A percentile compares a stretch with the other conserved stretches of the same genome.
phyloP scores from a whole-genome alignment of 2,888 invertebrate species.

The Antheraea assamensis region DNA sequence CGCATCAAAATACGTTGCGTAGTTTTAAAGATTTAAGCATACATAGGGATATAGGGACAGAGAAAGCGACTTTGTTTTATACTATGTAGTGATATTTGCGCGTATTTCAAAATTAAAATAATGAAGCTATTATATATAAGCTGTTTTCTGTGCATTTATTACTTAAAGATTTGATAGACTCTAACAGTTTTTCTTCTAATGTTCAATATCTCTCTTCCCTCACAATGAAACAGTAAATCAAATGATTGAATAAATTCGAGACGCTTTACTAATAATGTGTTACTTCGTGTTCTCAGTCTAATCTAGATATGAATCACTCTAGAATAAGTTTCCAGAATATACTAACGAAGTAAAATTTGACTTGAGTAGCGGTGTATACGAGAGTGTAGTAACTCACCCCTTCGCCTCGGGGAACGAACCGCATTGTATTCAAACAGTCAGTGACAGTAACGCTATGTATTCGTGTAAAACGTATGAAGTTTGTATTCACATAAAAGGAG shows the following conservation, averaged over 20 bases:
- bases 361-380: neutral
- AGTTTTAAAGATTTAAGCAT: no score
- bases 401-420: slow-evolving; percentile 38
- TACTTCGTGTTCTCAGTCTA: neutral
- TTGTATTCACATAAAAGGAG: slow-evolving; percentile 33
- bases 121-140: neutral
- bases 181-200: neutral
- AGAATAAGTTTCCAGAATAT: neutral
- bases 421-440: slow-evolving; percentile 44
- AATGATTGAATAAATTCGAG: neutral
- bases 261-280: neutral
- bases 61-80: no score
- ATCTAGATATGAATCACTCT: neutral
- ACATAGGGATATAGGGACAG: no score
- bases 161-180: neutral
- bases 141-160: neutral
- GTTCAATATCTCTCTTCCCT: neutral
- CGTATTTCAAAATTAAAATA: neutral
- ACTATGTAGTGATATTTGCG: no score
- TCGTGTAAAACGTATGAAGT: slow-evolving; percentile 39
- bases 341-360: neutral
- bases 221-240: neutral
- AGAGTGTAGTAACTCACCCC: slow-evolving; percentile 36
- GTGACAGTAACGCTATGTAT: slow-evolving; percentile 30
- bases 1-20: no score